phyloP scores from a whole-genome alignment of 1,140 invertebrate species.

The Neodiprion virginianus region DNA sequence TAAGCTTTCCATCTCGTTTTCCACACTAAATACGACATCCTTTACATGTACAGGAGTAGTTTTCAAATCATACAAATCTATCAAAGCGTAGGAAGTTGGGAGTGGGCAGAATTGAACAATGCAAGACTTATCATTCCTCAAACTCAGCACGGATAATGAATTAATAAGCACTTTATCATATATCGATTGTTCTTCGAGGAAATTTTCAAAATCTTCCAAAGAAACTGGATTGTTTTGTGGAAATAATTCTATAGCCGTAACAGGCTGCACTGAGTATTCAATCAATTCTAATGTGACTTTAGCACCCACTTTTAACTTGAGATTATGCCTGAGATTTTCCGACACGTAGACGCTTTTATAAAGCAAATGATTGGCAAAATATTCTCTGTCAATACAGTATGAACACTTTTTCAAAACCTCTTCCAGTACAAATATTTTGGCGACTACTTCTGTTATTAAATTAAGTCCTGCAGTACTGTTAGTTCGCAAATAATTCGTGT shows the following conservation, averaged over 20 bases:
- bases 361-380: constrained; percentile 23
- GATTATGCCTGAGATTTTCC: constrained; percentile 39
- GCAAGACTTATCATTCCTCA: constrained; percentile 59
- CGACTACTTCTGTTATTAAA: constrained; percentile 29
- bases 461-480: constrained; percentile 12
- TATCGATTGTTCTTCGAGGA: constrained; percentile 63
- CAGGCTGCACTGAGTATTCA: constrained; percentile 23
- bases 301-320: constrained; percentile 49
- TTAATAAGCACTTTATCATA: constrained; percentile 66
- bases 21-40: constrained; percentile 54
- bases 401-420: constrained; percentile 27
- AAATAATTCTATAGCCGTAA: constrained; percentile 62
- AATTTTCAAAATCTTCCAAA: constrained; percentile 66
- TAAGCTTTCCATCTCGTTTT: constrained; percentile 55
- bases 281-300: constrained; percentile 50
- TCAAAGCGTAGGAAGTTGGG: constrained; percentile 63
- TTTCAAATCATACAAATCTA: constrained; percentile 66
- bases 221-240: constrained; percentile 59
- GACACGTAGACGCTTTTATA: constrained; percentile 40
- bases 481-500: constrained; percentile 28
- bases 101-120: constrained; percentile 65
- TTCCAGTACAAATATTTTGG: constrained; percentile 42
- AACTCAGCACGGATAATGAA: constrained; percentile 63
- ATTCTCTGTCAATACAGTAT: constrained; percentile 17
- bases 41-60: constrained; percentile 63